Conservation (phyloP, 2,888 invertebrate species). For the Dermolepida albohirtum region DNA sequence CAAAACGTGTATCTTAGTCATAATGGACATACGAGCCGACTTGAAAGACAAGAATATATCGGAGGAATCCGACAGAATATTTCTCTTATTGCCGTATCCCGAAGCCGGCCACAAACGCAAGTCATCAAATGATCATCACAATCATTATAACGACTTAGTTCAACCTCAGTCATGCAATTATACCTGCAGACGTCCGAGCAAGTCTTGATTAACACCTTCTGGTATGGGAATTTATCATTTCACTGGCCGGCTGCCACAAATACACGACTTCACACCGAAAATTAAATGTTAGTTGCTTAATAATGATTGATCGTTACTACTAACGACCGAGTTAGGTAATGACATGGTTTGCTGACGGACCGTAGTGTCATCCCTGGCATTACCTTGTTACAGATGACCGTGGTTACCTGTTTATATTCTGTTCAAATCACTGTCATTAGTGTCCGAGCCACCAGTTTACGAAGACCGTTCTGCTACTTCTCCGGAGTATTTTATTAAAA, state of each 20-base stretch:
- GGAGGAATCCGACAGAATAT: conserved; percentile 49
- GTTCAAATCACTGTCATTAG: conserved; percentile 49
- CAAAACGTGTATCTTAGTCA: conserved; percentile 21
- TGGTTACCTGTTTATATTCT: conserved; percentile 54
- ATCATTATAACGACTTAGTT: conserved; percentile 58
- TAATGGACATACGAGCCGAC: conserved; percentile 32
- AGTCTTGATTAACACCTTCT: conserved; percentile 44
- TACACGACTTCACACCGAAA: conserved; percentile 54
- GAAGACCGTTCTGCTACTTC: conserved; percentile 29
- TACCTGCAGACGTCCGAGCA: conserved; percentile 53
- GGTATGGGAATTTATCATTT: conserved; percentile 44
- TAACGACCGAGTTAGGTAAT: conserved; percentile 57
- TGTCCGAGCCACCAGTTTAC: conserved; percentile 34
- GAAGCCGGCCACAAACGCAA: conserved; percentile 52
- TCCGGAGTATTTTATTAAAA: conserved; percentile 11
- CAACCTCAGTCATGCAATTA: conserved; percentile 57
- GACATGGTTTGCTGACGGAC: conserved; percentile 56
- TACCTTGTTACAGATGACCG: conserved; percentile 54
- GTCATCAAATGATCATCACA: conserved; percentile 59
- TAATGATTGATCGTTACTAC: conserved; percentile 59
- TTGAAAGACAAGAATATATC: conserved; percentile 41
- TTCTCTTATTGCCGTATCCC: conserved; percentile 53
- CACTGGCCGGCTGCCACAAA: conserved; percentile 50
- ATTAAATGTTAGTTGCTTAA: conserved; percentile 57
- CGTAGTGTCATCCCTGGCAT: conserved; percentile 56